Conservation (phyloP, 2,113 vertebrate species). For the Hyperopisus bebe region DNA sequence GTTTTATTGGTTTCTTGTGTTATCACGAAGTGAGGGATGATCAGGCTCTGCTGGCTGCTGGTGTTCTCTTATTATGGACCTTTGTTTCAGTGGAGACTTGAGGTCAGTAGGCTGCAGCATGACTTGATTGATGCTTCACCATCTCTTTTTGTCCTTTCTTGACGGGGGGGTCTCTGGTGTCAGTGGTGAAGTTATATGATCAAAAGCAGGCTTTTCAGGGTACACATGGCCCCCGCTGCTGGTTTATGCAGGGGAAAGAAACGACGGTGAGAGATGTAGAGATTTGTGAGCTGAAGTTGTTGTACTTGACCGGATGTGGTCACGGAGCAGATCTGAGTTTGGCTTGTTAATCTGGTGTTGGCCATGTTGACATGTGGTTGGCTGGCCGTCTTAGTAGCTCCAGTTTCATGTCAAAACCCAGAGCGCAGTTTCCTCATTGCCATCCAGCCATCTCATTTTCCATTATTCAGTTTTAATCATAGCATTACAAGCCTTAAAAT, state of each 20-base stretch:
- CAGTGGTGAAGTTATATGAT: neutral
- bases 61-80: neutral
- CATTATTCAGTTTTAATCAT: neutral
- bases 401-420: neutral
- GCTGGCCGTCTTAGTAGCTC: neutral
- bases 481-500: neutral
- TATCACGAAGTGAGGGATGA: neutral
- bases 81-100: neutral
- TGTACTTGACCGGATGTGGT: constrained; percentile 26
- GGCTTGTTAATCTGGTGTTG: constrained; percentile 40
- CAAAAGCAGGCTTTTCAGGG: neutral
- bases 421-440: neutral
- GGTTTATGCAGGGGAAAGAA: neutral
- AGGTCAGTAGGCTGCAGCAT: neutral
- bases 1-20: neutral
- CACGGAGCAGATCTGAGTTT: constrained; percentile 36
- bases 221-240: neutral
- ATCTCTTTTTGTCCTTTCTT: neutral
- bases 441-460: neutral
- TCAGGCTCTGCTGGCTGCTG: neutral
- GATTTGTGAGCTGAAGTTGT: constrained; percentile 30
- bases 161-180: neutral
- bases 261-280: neutral
- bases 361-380: constrained; percentile 33
- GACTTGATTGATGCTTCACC: neutral